Conservation (phyloP, 2,797 vertebrate genomes). For the Trachurus trachurus region DNA sequence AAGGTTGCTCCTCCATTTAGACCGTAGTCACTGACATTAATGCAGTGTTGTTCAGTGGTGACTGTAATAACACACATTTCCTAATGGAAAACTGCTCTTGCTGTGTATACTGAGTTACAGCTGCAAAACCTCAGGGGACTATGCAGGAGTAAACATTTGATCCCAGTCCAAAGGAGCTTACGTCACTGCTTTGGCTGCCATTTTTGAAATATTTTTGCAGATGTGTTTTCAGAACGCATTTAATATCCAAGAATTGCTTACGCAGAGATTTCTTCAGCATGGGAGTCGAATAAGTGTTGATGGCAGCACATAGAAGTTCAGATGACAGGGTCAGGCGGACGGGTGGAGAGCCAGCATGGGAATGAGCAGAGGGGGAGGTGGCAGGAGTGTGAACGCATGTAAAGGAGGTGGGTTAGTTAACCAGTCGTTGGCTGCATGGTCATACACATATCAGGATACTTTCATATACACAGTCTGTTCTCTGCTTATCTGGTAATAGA, state of each 20-base stretch:
- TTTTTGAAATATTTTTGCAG: constrained; percentile 21
- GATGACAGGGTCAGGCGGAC: constrained; percentile 23
- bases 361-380: constrained; percentile 12
- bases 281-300: constrained; percentile 38
- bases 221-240: constrained; percentile 17
- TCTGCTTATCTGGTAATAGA: constrained; percentile 47
- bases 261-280: constrained; percentile 16
- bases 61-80: constrained; percentile 1
- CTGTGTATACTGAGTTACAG: background rate
- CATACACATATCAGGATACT: background rate
- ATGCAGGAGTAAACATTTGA: constrained; percentile 18
- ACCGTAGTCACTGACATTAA: constrained; percentile 7
- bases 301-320: constrained; percentile 33
- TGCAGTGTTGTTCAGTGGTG: background rate
- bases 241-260: constrained; percentile 22
- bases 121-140: background rate
- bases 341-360: background rate
- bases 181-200: constrained; percentile 11
- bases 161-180: constrained; percentile 3
- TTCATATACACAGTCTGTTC: constrained; percentile 6
- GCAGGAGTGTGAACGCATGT: background rate
- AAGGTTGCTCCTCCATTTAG: constrained; percentile 19
- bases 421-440: background rate
- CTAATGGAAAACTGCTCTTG: background rate
- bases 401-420: constrained; percentile 9